Conservation (phyloP, 2,797 vertebrate genomes). For the Sebastes glaucus region DNA sequence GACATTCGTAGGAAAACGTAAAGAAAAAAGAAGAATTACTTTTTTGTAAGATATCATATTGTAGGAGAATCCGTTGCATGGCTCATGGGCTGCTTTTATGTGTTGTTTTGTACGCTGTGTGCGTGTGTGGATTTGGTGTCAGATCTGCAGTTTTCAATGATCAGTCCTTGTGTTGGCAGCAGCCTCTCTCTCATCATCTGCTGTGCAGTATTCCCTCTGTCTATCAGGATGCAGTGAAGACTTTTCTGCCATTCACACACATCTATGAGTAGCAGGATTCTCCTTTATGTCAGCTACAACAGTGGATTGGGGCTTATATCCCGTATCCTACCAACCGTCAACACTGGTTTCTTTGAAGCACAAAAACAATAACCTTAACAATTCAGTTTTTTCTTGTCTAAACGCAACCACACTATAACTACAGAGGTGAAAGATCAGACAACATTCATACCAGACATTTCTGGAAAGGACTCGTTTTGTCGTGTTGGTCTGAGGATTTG, state of each 20-base stretch:
- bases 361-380: neutral
- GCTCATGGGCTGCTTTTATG: too few species aligned
- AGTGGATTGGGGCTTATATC: neutral
- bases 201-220: neutral
- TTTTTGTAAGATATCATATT: too few species aligned
- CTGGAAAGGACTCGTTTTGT: neutral
- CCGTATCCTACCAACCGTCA: neutral
- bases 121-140: neutral
- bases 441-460: neutral
- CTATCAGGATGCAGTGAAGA: neutral
- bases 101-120: neutral
- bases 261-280: rapidly evolving
- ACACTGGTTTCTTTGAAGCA: neutral
- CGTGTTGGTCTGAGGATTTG: neutral
- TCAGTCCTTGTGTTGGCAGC: neutral
- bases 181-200: neutral
- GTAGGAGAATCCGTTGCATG: too few species aligned
- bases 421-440: neutral
- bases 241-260: too few species aligned
- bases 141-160: neutral
- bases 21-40: too few species aligned
- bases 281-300: too few species aligned
- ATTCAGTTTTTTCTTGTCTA: too few species aligned
- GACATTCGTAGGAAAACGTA: too few species aligned
- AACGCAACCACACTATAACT: neutral